Evolutionary conservation across 2,797 vertebrate genomes (phyloP).

Genomic region (Notolabrus celidotus): DNA sequence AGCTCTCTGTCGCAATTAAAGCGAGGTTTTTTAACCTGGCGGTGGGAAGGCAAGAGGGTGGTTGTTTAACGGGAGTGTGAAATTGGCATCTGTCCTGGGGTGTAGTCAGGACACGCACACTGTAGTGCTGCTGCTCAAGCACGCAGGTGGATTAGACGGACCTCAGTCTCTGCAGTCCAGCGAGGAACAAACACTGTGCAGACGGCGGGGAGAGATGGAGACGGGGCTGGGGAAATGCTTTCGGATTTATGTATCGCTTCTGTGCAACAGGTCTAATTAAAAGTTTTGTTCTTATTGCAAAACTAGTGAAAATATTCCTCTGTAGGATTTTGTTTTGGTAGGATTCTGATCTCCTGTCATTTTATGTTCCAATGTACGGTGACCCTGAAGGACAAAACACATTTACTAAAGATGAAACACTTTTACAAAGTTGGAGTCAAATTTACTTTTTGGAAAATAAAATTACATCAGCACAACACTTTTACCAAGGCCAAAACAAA

Average conservation of each 20-base stretch:
- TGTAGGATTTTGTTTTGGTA: no score
- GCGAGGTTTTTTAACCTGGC: neutral
- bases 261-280: constrained; percentile 57
- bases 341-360: no score
- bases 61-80: constrained; percentile 31
- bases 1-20: constrained; percentile 11
- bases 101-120: constrained; percentile 47
- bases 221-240: neutral
- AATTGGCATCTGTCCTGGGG: constrained; percentile 64
- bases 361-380: no score
- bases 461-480: no score
- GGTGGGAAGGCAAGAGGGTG: constrained; percentile 11
- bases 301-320: no score
- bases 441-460: no score
- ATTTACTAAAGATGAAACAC: no score
- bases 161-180: constrained; percentile 38
- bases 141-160: constrained; percentile 68
- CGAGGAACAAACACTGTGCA: neutral
- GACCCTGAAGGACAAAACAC: no score
- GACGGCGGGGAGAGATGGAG: neutral
- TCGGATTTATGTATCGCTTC: neutral
- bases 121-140: constrained; percentile 42
- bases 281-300: constrained; percentile 8
- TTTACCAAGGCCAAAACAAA: no score
- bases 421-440: no score